Conservation (phyloP, 2,797 vertebrate genomes). For the Schizopygopsis pylzovi region DNA sequence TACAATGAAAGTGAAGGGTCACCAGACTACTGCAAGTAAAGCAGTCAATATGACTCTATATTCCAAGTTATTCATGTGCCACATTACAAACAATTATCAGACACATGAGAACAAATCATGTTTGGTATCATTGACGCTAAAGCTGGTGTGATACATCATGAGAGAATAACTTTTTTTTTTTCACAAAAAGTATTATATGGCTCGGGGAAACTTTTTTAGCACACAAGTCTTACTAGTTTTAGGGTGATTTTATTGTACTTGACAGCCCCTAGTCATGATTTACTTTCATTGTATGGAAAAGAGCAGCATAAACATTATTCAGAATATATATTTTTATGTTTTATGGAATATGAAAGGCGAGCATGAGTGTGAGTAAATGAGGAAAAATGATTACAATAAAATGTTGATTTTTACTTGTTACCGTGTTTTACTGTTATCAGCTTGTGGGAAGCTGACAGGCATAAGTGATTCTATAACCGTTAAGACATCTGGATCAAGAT, state of each 20-base stretch:
- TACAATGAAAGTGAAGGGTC: background rate
- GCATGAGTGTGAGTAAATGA: background rate
- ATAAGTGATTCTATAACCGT: slow-evolving; percentile 93
- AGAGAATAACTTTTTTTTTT: background rate
- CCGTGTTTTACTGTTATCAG: slow-evolving; percentile 71
- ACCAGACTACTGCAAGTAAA: background rate
- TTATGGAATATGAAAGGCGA: background rate
- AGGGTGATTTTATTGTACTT: background rate
- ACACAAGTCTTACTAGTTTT: background rate
- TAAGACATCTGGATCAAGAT: slow-evolving; percentile 94
- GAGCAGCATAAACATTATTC: background rate
- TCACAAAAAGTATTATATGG: background rate
- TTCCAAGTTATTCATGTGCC: background rate
- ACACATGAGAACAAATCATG: background rate
- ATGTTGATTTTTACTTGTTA: background rate
- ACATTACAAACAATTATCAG: background rate
- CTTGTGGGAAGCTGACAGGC: slow-evolving; percentile 94
- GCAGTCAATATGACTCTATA: background rate
- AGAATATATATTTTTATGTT: background rate
- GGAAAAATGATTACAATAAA: background rate
- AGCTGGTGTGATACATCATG: background rate
- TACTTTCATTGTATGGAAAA: slow-evolving; percentile 2
- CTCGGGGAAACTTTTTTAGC: background rate
- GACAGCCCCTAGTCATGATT: background rate
- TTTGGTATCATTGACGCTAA: background rate